Percentiles rank a stretch among this genome's conserved stretches.
Conservation (phyloP, 1,140 invertebrate species). For the Macrobrachium rosenbergii region DNA sequence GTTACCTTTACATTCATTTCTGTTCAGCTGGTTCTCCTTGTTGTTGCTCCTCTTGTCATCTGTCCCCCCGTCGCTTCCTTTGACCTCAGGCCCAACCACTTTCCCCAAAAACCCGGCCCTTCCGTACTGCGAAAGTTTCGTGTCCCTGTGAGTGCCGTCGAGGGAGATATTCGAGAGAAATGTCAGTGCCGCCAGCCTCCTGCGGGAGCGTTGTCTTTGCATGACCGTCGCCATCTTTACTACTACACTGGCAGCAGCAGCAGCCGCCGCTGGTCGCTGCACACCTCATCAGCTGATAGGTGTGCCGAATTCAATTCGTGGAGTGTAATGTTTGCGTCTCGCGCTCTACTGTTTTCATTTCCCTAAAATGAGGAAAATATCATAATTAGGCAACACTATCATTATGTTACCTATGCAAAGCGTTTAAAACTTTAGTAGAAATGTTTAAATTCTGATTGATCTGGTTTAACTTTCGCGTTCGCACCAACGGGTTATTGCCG, state of each 20-base stretch:
- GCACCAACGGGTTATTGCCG: too few species aligned
- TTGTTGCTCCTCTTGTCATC: slow-evolving; percentile 14
- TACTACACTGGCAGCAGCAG: neutral
- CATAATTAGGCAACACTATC: too few species aligned
- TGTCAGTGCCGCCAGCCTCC: slow-evolving; percentile 87
- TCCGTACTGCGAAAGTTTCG: slow-evolving; percentile 76
- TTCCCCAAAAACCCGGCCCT: slow-evolving; percentile 28
- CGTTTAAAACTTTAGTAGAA: too few species aligned
- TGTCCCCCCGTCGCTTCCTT: neutral
- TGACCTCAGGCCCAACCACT: neutral
- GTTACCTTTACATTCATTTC: neutral
- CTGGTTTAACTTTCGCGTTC: too few species aligned
- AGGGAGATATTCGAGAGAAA: slow-evolving; percentile 95
- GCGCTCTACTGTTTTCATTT: too few species aligned
- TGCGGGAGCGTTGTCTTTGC: slow-evolving; percentile 72
- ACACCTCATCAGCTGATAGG: slow-evolving; percentile 18
- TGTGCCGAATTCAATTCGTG: neutral
- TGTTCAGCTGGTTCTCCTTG: slow-evolving; percentile 26
- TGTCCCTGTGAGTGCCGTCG: slow-evolving; percentile 90
- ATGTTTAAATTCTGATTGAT: too few species aligned
- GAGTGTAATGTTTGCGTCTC: too few species aligned
- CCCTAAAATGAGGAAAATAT: too few species aligned
- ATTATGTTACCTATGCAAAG: too few species aligned
- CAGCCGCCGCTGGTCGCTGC: neutral
- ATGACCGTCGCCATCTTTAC: slow-evolving; percentile 62